Percentiles rank a stretch among this genome's conserved stretches.
These are phyloP conservation scores for Frankliniella fusca DNA, from an alignment of 2,888 invertebrate species.

Conservation along the genomic window DNA sequence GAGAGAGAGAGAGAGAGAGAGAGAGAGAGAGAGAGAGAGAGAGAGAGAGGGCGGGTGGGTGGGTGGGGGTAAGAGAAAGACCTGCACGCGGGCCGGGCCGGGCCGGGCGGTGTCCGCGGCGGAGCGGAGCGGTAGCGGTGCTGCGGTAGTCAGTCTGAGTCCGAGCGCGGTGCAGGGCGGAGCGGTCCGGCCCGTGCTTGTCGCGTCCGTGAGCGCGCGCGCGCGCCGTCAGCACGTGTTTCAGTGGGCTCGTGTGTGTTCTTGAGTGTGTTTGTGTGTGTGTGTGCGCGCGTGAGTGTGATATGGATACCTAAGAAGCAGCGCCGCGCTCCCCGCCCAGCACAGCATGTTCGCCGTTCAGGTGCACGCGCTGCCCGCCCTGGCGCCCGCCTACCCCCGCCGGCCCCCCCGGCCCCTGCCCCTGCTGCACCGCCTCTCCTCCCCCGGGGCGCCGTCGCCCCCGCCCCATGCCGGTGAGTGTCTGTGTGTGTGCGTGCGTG, in stretches of 20 bases:
- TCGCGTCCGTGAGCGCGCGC: neutral
- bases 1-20: slow-evolving; percentile 44
- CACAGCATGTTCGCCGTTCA: slow-evolving; percentile 17
- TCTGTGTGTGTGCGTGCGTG: neutral
- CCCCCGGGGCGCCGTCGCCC: neutral
- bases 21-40: slow-evolving; percentile 44
- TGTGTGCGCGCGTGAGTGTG: neutral
- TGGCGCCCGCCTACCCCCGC: slow-evolving; percentile 34
- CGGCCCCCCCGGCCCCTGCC: slow-evolving; percentile 30
- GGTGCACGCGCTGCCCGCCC: slow-evolving; percentile 16
- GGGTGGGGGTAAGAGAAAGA: slow-evolving; percentile 30
- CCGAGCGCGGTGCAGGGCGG: neutral
- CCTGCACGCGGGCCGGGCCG: neutral
- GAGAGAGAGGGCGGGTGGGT: slow-evolving; percentile 31
- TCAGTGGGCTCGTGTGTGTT: neutral
- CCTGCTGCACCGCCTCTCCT: neutral
- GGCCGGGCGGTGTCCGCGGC: slow-evolving; percentile 27
- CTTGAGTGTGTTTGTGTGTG: neutral
- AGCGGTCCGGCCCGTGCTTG: neutral
- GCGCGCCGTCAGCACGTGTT: neutral
- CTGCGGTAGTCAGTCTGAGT: neutral
- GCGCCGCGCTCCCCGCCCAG: neutral
- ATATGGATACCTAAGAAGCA: neutral
- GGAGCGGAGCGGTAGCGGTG: slow-evolving; percentile 32
- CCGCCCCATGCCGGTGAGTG: neutral